These are phyloP conservation scores for Sycophila sp. DNA, from an alignment of 1,140 invertebrate genomes.

Conservation along the genomic window DNA sequence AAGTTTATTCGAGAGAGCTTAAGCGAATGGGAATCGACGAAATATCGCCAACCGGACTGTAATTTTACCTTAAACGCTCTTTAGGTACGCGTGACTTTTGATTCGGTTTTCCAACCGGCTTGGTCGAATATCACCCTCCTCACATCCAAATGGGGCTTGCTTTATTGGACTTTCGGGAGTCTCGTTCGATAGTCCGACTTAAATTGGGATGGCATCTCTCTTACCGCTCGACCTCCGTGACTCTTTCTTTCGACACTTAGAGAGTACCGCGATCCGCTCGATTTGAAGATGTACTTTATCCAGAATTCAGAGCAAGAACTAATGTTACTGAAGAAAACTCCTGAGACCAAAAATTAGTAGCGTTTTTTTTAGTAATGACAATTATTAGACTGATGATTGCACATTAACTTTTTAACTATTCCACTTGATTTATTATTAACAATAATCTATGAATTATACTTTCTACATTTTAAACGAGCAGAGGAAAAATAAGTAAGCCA, in stretches of 20 bases:
- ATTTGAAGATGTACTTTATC: conserved; percentile 1
- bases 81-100: conserved; percentile 13
- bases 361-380: no score
- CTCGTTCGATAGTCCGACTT: background rate
- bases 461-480: background rate
- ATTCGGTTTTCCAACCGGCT: conserved; percentile 17
- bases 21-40: conserved; percentile 1
- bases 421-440: background rate
- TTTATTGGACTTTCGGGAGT: conserved; percentile 28
- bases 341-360: no score
- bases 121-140: no score
- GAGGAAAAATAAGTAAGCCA: background rate
- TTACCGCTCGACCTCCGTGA: background rate
- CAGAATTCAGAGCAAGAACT: no score
- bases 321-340: no score
- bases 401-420: background rate
- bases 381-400: no score
- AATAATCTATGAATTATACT: no score
- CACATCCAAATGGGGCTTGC: conserved; percentile 17
- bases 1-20: background rate
- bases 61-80: conserved; percentile 11
- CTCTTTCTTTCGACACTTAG: conserved; percentile 12
- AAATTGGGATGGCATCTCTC: no score
- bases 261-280: background rate
- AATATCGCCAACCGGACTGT: conserved; percentile 7